Evolutionary conservation across 2,797 vertebrate genomes (phyloP), one percentile per base, ranked within the genome.

Genomic region (Poecilia wingei): DNA sequence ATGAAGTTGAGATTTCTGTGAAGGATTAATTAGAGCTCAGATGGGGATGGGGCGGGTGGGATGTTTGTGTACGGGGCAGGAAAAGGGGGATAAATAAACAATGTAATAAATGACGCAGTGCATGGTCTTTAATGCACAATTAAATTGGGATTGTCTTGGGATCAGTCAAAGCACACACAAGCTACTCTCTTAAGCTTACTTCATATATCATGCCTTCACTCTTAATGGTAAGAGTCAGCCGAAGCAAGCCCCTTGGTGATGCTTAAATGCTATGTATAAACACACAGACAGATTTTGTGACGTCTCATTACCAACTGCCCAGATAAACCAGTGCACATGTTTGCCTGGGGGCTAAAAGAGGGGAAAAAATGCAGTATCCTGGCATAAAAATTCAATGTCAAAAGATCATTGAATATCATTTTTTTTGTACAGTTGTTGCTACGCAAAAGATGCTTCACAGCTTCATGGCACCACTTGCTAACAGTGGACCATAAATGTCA

Each of bases 81-180:
- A 36, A 91, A 86, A 93, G 94, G 91, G 81, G 86, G 92, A 93
- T 95, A 93, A 93, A 95, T 95, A 96, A 97, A 97, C 96, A 97
- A 92, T 93, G 95, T 96, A 96, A 97, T 95, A 97, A 98, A 98
- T 97, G 96, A 95, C 79, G 93, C 81, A 94, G 90, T 91, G 95
- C 94, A 94, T 95, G 93, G 95, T 96, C 93, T 97, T 98, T 97
- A 97, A 97, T 94, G 94, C 95, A 95, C 95, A 97, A 96, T 97
- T 97, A 97, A 97, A 97, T 95, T 95, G 91, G 88, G 95, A 94
- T 95, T 95, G 94, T 96, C 94, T 93, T 87, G 95, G 90, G 93
- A 94, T 89, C 87, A 80, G 86, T 86, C 94, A 96, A 96, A 96
- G 95, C 92, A 95, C 95, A 96, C 94, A 96, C 95, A 95, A 95